These are phyloP conservation scores for Chaetura pelagica DNA, from an alignment of 2,113 vertebrate species.

Conservation along the genomic window DNA sequence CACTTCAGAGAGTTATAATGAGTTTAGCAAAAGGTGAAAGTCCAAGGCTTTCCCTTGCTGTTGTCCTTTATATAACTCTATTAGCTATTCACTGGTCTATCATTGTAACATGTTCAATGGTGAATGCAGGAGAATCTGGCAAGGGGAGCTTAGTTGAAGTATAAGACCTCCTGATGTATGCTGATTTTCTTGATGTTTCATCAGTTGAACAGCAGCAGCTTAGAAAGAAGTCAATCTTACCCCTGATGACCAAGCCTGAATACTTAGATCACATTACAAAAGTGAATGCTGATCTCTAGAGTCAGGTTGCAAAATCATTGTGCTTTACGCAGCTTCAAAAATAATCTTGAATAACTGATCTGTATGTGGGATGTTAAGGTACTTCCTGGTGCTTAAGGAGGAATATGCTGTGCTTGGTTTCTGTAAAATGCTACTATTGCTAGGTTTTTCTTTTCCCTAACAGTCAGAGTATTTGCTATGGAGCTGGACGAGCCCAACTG, in stretches of 20 bases:
- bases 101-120: not conserved
- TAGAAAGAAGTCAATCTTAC: constrained; percentile 42
- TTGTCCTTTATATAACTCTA: not conserved
- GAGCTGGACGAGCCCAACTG: not conserved
- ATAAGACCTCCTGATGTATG: constrained; percentile 21
- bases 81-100: not conserved
- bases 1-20: not conserved
- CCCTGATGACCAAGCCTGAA: constrained; percentile 3
- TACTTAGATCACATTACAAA: not conserved
- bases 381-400: not conserved
- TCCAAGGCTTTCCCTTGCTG: not conserved
- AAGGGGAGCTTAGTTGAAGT: not conserved
- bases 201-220: constrained; percentile 3
- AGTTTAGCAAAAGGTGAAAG: constrained; percentile 11
- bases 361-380: not conserved
- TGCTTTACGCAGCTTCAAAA: not conserved
- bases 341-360: not conserved
- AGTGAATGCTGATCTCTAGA: not conserved
- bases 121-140: constrained; percentile 52
- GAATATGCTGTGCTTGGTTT: not conserved
- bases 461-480: not conserved
- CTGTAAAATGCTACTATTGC: not conserved
- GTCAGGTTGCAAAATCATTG: not conserved
- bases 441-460: not conserved
- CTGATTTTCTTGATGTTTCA: constrained; percentile 57